Conservation (phyloP, 2,888 invertebrate genomes). For the Macaria liturata region DNA sequence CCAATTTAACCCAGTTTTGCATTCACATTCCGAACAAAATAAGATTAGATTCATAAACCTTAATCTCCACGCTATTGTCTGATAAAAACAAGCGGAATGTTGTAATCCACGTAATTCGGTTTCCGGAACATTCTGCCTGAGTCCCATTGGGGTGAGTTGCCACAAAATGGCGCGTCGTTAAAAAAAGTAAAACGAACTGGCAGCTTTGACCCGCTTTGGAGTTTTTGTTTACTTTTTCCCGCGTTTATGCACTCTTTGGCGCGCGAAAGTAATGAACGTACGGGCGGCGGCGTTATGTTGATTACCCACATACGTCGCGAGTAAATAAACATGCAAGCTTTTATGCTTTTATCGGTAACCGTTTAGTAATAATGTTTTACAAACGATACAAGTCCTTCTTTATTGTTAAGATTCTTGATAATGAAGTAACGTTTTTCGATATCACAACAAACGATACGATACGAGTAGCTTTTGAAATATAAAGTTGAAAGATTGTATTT, state of each 20-base stretch:
- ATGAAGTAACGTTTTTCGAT: no score
- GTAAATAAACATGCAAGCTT: slow-evolving; percentile 25
- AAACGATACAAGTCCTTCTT: no score
- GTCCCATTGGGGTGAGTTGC: slow-evolving; percentile 18
- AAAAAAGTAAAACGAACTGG: slow-evolving; percentile 55
- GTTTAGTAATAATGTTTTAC: not conserved
- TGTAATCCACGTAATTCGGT: slow-evolving; percentile 53
- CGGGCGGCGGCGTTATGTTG: slow-evolving; percentile 21
- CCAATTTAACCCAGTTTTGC: slow-evolving; percentile 7
- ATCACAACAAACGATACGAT: no score
- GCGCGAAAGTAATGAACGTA: slow-evolving; percentile 21
- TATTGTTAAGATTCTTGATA: no score
- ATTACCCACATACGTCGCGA: slow-evolving; percentile 12
- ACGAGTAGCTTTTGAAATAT: no score
- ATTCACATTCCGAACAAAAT: slow-evolving; percentile 6
- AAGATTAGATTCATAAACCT: slow-evolving; percentile 17
- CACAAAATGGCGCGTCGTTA: slow-evolving; percentile 47
- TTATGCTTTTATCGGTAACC: slow-evolving; percentile 15
- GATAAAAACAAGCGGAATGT: slow-evolving; percentile 24
- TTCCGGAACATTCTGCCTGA: slow-evolving; percentile 45
- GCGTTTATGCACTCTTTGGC: slow-evolving; percentile 33
- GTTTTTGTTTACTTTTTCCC: slow-evolving; percentile 49
- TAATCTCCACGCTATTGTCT: slow-evolving; percentile 14
- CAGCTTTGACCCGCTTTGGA: slow-evolving; percentile 51
- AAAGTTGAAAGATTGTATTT: no score